A percentile compares a stretch with the other conserved stretches of the same genome.
Evolutionary conservation across 2,797 vertebrate species (phyloP).

Genomic region (Rachycentron canadum): DNA sequence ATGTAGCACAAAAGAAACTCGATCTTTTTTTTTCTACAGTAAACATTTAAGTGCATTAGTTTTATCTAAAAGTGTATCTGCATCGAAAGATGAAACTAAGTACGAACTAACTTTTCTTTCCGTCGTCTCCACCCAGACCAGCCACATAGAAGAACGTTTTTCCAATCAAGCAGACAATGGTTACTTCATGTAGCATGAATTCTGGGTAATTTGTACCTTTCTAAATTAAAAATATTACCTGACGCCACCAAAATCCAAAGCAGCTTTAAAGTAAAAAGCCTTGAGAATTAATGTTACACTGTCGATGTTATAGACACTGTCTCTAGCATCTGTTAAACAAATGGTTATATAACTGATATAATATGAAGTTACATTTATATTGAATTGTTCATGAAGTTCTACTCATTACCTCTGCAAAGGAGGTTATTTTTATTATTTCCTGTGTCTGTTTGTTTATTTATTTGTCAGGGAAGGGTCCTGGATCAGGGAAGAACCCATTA

Average conservation of each 20-base stretch:
- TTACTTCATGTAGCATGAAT: slow-evolving; percentile 2
- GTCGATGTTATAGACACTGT: neutral
- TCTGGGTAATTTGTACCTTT: slow-evolving; percentile 2
- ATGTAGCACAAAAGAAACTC: neutral
- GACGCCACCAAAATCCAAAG: neutral
- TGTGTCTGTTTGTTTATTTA: too few relatives aligned
- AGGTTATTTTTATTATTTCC: too few relatives aligned
- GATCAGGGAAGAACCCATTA: too few relatives aligned
- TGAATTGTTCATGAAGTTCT: neutral
- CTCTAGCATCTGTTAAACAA: neutral
- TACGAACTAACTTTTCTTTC: neutral
- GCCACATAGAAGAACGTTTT: neutral
- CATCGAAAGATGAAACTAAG: neutral
- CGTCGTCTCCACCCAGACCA: neutral
- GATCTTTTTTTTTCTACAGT: neutral
- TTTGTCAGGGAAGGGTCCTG: too few relatives aligned
- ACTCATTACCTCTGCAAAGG: neutral
- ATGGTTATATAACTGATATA: neutral
- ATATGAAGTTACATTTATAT: neutral
- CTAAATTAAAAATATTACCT: neutral
- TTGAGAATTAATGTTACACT: neutral
- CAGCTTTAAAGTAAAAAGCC: neutral
- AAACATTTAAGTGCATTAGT: neutral
- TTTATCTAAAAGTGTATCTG: neutral
- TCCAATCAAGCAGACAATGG: neutral